Conservation (phyloP, 2,888 invertebrate genomes). For the Acrobasis consociella region DNA sequence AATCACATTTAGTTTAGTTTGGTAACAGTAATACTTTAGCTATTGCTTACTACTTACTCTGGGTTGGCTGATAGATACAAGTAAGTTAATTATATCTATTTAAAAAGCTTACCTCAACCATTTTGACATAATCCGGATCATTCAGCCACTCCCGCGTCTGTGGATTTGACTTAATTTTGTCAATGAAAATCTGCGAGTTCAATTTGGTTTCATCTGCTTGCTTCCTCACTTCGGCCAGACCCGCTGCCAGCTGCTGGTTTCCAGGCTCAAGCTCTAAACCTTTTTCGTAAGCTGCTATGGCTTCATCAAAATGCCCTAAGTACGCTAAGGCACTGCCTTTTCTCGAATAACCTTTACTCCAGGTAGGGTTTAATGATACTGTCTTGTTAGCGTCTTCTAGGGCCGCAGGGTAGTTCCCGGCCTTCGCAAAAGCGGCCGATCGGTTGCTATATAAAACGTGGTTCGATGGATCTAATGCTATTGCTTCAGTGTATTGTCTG, state of each 20-base stretch:
- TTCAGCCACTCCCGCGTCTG: constrained; percentile 87
- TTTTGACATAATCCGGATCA: constrained; percentile 88
- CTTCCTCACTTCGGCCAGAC: constrained; percentile 84
- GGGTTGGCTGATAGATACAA: background rate
- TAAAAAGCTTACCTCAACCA: constrained; percentile 75
- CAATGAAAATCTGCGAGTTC: constrained; percentile 66
- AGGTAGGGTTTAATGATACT: constrained; percentile 89
- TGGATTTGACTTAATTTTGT: constrained; percentile 86
- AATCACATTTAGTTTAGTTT: no score
- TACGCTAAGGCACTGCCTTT: constrained; percentile 94
- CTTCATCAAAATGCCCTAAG: constrained; percentile 88
- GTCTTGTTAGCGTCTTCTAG: constrained; percentile 94
- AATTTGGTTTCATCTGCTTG: constrained; percentile 48
- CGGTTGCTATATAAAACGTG: constrained; percentile 96
- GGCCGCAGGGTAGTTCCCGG: constrained; percentile 88
- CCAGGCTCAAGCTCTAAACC: constrained; percentile 87
- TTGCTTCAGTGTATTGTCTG: constrained; percentile 90
- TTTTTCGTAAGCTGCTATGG: constrained; percentile 88
- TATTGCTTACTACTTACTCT: no score
- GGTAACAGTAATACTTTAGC: no score
- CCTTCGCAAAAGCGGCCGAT: constrained; percentile 94
- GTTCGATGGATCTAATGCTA: constrained; percentile 89
- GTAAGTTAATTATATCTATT: no score
- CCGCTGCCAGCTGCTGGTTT: constrained; percentile 87
- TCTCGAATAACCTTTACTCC: constrained; percentile 95